phyloP scores from a whole-genome alignment of 2,797 vertebrate species.

The Enteromius treurensis region DNA sequence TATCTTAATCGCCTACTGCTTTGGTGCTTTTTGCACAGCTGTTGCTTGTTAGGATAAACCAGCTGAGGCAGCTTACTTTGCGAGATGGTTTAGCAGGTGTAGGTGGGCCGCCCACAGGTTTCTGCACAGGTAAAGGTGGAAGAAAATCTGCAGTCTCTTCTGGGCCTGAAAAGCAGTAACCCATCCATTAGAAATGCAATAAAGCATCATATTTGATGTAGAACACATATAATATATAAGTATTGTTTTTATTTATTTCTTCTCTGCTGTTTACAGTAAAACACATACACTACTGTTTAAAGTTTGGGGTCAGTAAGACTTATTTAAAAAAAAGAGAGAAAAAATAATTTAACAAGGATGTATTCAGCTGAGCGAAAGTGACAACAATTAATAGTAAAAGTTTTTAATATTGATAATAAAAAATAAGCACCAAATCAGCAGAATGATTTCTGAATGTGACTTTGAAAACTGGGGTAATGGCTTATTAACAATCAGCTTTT shows the following conservation, averaged over 20 bases:
- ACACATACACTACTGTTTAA: background rate
- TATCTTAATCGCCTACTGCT: background rate
- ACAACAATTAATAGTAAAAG: no score
- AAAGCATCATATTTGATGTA: background rate
- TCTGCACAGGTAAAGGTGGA: constrained; percentile 86
- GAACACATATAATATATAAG: background rate
- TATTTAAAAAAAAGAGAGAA: background rate
- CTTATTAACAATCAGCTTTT: background rate
- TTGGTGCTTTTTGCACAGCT: background rate
- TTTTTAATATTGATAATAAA: background rate
- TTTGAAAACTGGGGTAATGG: background rate
- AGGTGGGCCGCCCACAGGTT: constrained; percentile 80
- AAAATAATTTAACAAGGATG: background rate
- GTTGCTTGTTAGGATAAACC: background rate
- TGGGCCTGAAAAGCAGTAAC: constrained; percentile 71
- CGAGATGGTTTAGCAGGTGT: constrained; percentile 51
- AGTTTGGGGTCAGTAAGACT: background rate
- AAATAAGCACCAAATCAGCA: background rate
- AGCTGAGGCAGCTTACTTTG: constrained; percentile 38
- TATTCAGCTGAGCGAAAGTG: background rate
- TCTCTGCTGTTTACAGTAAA: background rate
- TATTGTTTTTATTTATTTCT: background rate
- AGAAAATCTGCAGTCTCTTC: constrained; percentile 74
- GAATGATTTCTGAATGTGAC: background rate
- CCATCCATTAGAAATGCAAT: background rate